Percentiles rank a stretch among this genome's conserved stretches.
These are phyloP conservation scores for Crotalus tigris DNA, from an alignment of 2,113 vertebrate genomes.

Conservation along the genomic window DNA sequence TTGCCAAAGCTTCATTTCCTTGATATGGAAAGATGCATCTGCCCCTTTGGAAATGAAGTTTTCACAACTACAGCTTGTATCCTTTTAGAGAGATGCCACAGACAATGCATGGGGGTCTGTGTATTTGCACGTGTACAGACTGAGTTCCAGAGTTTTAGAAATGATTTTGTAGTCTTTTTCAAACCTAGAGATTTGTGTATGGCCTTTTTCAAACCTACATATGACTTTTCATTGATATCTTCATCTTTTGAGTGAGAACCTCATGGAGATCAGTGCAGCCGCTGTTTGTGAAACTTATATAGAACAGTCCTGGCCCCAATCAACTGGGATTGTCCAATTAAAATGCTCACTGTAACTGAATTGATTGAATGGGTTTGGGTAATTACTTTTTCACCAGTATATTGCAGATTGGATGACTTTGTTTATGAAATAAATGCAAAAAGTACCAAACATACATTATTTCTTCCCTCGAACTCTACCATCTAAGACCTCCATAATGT, in stretches of 20 bases:
- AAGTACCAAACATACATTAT: not conserved
- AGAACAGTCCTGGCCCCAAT: not conserved
- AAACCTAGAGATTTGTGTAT: not conserved
- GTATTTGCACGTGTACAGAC: not conserved
- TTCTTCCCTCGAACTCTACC: not conserved
- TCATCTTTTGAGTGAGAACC: not conserved
- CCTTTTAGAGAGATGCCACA: not conserved
- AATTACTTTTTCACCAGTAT: not conserved
- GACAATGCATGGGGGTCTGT: not conserved
- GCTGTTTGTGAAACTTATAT: not conserved
- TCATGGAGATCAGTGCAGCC: not conserved
- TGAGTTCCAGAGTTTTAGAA: not conserved
- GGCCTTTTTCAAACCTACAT: not conserved
- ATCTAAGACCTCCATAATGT: not conserved
- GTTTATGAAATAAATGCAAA: not conserved
- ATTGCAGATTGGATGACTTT: not conserved
- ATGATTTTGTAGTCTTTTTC: not conserved
- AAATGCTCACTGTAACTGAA: not conserved
- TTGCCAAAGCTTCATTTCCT: conserved; percentile 51
- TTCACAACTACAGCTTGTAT: conserved; percentile 18
- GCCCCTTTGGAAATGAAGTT: conserved; percentile 41
- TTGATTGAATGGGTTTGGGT: not conserved
- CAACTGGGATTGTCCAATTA: not conserved
- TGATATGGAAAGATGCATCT: conserved; percentile 25
- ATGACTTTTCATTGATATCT: not conserved